Conservation (phyloP, 2,797 vertebrate species). For the Chloroceryle amazona region DNA sequence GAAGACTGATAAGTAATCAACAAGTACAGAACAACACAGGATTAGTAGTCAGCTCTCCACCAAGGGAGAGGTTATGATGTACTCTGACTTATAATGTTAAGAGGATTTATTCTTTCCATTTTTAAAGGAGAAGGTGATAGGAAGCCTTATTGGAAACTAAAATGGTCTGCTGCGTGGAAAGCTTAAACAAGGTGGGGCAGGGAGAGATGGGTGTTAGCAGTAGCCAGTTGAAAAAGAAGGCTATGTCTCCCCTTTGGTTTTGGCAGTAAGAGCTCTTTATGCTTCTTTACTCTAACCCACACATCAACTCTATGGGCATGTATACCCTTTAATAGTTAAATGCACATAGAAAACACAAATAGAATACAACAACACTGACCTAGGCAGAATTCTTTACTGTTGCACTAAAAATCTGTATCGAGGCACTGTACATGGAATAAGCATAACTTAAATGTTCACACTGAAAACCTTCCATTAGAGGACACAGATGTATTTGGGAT, state of each 20-base stretch:
- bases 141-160: neutral
- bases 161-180: neutral
- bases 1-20: neutral
- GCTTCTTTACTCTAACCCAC: neutral
- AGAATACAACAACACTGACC: neutral
- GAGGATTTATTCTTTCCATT: neutral
- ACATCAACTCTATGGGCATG: rapidly evolving
- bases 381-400: neutral
- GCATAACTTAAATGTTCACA: neutral
- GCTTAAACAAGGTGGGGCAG: rapidly evolving
- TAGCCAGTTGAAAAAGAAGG: neutral
- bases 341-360: neutral
- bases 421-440: neutral
- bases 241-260: neutral
- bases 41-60: neutral
- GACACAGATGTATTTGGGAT: neutral
- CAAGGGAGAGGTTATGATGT: neutral
- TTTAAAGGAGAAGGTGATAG: neutral
- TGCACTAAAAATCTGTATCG: neutral
- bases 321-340: neutral
- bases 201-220: neutral
- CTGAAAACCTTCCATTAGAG: neutral
- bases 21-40: neutral
- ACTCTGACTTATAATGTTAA: neutral
- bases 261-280: neutral